Percentiles rank a stretch among this genome's conserved stretches.
These are phyloP conservation scores for Nylanderia fulva DNA, from an alignment of 1,140 invertebrate genomes.

Conservation along the genomic window DNA sequence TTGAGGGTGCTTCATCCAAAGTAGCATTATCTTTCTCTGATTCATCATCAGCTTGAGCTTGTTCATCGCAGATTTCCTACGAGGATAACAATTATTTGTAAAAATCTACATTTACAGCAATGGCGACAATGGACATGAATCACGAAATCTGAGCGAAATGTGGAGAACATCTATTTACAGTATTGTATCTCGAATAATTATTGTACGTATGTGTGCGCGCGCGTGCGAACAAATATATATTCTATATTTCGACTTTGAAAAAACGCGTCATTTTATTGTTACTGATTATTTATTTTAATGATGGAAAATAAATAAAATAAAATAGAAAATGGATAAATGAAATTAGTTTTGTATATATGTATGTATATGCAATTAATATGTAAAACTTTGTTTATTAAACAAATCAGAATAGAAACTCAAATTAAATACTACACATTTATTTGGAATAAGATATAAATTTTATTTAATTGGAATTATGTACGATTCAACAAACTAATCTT, in stretches of 20 bases:
- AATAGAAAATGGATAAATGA: too few relatives aligned
- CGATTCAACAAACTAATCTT: too few relatives aligned
- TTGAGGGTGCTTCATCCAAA: conserved; percentile 81
- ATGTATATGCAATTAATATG: not conserved
- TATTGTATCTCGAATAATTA: not conserved
- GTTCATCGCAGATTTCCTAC: conserved; percentile 76
- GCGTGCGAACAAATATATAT: not conserved
- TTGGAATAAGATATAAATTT: not conserved
- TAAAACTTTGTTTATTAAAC: conserved; percentile 13
- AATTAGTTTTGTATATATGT: not conserved
- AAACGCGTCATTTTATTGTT: not conserved
- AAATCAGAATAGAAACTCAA: not conserved
- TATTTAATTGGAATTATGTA: conserved; percentile 5
- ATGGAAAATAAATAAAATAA: conserved; percentile 8
- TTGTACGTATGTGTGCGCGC: too few relatives aligned
- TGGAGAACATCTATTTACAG: not conserved
- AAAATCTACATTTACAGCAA: not conserved
- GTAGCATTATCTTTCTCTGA: conserved; percentile 78
- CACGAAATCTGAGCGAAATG: too few relatives aligned
- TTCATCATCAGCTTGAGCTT: conserved; percentile 71
- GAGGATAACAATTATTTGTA: conserved; percentile 60
- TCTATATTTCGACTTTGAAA: conserved; percentile 1
- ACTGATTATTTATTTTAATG: not conserved
- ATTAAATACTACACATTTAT: not conserved
- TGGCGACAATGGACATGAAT: too few relatives aligned